These are phyloP conservation scores for Drosophila sordidula DNA, from an alignment of 2,888 invertebrate species.

Conservation along the genomic window DNA sequence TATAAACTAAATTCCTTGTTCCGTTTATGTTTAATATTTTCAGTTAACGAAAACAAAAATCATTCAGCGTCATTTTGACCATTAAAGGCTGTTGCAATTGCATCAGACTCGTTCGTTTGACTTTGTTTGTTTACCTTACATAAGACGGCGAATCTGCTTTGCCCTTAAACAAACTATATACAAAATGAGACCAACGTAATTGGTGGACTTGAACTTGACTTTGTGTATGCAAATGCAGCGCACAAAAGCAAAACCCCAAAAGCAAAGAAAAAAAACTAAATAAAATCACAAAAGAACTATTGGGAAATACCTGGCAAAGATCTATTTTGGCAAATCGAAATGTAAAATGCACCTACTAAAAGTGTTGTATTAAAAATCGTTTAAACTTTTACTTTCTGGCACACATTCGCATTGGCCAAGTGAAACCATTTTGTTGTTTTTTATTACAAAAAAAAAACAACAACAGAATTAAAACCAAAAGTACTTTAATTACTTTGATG, in stretches of 20 bases:
- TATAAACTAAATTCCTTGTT: constrained; percentile 1
- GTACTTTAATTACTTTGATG: constrained; percentile 52
- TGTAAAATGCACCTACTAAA: constrained; percentile 45
- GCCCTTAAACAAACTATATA: constrained; percentile 56
- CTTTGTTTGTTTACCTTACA: constrained; percentile 67
- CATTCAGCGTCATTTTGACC: constrained; percentile 20
- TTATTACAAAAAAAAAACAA: constrained; percentile 1
- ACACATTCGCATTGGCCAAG: constrained; percentile 38
- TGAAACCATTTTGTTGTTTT: constrained; percentile 31
- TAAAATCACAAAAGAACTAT: constrained; percentile 42
- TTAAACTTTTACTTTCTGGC: constrained; percentile 76
- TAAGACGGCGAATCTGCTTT: constrained; percentile 38
- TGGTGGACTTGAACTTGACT: constrained; percentile 75
- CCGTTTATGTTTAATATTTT: constrained; percentile 7
- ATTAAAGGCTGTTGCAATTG: constrained; percentile 56
- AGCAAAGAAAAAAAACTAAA: constrained; percentile 12
- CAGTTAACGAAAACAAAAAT: constrained; percentile 5
- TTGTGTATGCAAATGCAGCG: constrained; percentile 28
- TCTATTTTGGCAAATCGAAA: constrained; percentile 64
- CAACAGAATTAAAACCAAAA: constrained; percentile 27
- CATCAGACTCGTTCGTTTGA: constrained; percentile 52
- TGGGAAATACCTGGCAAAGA: constrained; percentile 75
- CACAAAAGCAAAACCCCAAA: constrained; percentile 8
- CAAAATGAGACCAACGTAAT: constrained; percentile 19
- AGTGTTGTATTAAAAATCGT: constrained; percentile 27